Evolutionary conservation across 1,140 invertebrate genomes (phyloP).

Genomic region (Frieseomelitta varia): DNA sequence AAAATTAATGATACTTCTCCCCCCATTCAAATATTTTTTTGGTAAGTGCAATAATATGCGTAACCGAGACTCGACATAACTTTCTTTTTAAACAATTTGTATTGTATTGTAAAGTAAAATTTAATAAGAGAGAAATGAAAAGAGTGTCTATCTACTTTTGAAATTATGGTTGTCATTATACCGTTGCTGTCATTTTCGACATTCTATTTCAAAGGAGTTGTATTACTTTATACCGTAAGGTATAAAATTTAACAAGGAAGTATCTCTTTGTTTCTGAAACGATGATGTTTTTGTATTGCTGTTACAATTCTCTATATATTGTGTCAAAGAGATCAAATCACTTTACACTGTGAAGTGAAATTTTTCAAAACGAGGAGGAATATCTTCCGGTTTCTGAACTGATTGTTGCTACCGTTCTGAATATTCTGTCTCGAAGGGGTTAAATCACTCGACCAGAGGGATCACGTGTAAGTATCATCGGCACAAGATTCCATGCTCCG

Average conservation of each 20-base stretch:
- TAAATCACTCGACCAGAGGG: not conserved
- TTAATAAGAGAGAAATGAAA: not conserved
- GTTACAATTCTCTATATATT: too few relatives aligned
- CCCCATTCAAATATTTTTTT: too few relatives aligned
- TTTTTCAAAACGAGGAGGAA: too few relatives aligned
- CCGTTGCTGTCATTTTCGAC: not conserved
- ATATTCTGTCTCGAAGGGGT: not conserved
- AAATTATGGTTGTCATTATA: not conserved
- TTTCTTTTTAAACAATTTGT: not conserved
- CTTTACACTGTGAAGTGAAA: too few relatives aligned
- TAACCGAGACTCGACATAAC: too few relatives aligned
- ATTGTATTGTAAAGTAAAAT: not conserved
- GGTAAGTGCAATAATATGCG: too few relatives aligned
- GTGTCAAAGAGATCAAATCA: too few relatives aligned
- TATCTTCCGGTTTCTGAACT: too few relatives aligned
- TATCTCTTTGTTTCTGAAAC: too few relatives aligned
- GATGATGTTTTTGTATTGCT: too few relatives aligned
- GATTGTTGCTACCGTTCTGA: not conserved
- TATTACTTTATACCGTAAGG: not conserved
- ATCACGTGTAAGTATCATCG: slow-evolving; percentile 44
- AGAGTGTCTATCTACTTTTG: not conserved
- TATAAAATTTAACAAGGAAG: too few relatives aligned
- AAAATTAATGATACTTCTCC: too few relatives aligned
- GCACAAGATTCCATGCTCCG: slow-evolving; percentile 52
- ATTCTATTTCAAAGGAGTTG: not conserved